Conservation (phyloP, 1,140 invertebrate genomes). For the Bicyclus anynana region DNA sequence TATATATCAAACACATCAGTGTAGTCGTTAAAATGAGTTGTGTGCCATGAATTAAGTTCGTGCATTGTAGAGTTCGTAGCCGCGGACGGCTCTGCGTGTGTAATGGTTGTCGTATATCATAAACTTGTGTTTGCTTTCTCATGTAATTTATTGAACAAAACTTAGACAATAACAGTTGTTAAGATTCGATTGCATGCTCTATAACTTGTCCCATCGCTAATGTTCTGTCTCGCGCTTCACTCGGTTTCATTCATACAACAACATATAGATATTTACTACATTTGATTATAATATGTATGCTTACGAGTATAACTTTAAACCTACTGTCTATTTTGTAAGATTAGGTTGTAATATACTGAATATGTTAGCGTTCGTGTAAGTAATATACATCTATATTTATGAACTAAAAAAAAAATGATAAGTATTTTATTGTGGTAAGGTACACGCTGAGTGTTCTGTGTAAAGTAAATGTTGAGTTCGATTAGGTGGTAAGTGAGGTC, state of each 20-base stretch:
- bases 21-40: slow-evolving; percentile 20
- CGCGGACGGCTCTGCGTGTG: slow-evolving; percentile 14
- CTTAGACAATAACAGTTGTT: slow-evolving; percentile 46
- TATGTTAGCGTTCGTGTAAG: slow-evolving; percentile 60
- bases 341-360: slow-evolving; percentile 62
- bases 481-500: slow-evolving; percentile 42
- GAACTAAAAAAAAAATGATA: slow-evolving; percentile 56
- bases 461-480: slow-evolving; percentile 46
- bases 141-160: slow-evolving; percentile 22
- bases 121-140: slow-evolving; percentile 18
- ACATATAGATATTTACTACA: slow-evolving; percentile 38
- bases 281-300: slow-evolving; percentile 40
- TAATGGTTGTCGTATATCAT: slow-evolving; percentile 23
- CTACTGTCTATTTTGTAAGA: slow-evolving; percentile 62
- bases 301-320: slow-evolving; percentile 46
- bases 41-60: slow-evolving; percentile 41
- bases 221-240: slow-evolving; percentile 22
- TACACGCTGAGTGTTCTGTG: slow-evolving; percentile 61
- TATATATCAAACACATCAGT: slow-evolving; percentile 18
- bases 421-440: slow-evolving; percentile 58
- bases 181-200: slow-evolving; percentile 41
- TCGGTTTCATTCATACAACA: slow-evolving; percentile 21
- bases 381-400: slow-evolving; percentile 68
- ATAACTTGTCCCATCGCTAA: slow-evolving; percentile 30
- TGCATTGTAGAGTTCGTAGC: slow-evolving; percentile 30